A percentile compares a stretch with the other conserved stretches of the same genome.
Conservation (phyloP, 1,140 invertebrate species). For the Cardiocondyla obscurior region DNA sequence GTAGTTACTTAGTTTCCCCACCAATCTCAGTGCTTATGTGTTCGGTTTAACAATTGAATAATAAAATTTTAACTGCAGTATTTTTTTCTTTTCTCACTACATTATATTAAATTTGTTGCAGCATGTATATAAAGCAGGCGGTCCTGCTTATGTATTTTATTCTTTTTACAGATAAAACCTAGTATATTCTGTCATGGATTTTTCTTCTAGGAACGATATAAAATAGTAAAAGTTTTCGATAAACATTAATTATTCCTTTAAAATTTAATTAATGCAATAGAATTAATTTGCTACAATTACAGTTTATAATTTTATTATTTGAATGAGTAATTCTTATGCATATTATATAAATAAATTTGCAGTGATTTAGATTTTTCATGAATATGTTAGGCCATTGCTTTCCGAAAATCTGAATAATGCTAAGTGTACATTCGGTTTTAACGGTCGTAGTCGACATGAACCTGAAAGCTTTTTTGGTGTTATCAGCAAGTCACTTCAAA, state of each 20-base stretch:
- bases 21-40: slow-evolving; percentile 1
- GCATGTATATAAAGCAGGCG: slow-evolving; percentile 45
- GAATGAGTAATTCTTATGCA: background rate
- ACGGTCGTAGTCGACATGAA: slow-evolving; percentile 47
- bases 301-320: background rate
- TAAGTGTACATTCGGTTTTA: slow-evolving; percentile 32
- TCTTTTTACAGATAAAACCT: background rate
- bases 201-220: background rate
- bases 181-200: background rate
- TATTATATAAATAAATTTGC: background rate
- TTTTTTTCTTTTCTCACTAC: slow-evolving; percentile 52
- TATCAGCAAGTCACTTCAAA: slow-evolving; percentile 63
- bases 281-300: background rate
- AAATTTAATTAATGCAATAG: background rate
- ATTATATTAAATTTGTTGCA: slow-evolving; percentile 63
- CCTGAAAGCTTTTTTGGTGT: slow-evolving; percentile 65
- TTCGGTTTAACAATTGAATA: slow-evolving; percentile 1
- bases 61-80: background rate
- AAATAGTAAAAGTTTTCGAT: background rate
- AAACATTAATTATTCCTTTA: background rate
- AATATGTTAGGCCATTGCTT: background rate
- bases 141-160: background rate
- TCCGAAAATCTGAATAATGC: background rate
- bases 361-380: background rate
- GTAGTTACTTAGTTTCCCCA: background rate